phyloP scores from a whole-genome alignment of 2,113 vertebrate species.

The Steatornis caripensis region DNA sequence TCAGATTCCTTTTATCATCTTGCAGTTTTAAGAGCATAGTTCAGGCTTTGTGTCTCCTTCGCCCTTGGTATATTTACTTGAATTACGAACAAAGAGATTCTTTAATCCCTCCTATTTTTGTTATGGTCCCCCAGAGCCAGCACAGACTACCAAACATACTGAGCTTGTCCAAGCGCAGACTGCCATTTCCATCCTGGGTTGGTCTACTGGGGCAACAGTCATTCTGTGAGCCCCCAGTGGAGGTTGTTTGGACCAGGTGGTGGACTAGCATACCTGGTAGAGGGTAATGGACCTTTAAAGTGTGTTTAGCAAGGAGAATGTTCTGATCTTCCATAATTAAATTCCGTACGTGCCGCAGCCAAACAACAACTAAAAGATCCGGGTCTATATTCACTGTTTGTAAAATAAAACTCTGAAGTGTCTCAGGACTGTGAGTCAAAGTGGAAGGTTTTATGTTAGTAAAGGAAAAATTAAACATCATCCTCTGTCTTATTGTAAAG shows the following conservation, averaged over 20 bases:
- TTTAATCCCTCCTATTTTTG: background rate
- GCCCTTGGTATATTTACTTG: background rate
- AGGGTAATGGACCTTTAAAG: background rate
- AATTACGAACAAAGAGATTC: background rate
- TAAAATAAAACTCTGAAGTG: background rate
- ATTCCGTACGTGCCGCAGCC: background rate
- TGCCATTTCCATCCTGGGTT: background rate
- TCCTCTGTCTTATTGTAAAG: background rate
- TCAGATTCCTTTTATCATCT: background rate
- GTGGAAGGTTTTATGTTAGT: background rate
- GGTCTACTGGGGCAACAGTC: background rate
- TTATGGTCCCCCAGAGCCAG: background rate
- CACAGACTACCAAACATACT: background rate
- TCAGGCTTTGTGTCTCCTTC: background rate
- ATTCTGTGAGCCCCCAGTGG: background rate
- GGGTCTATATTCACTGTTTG: background rate
- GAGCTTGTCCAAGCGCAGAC: background rate
- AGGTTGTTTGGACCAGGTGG: background rate
- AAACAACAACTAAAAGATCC: background rate
- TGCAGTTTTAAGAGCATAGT: background rate
- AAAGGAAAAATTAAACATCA: background rate
- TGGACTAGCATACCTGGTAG: background rate
- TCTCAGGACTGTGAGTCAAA: background rate
- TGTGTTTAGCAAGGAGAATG: background rate
- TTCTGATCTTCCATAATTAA: background rate